Evolutionary conservation across 2,797 vertebrate genomes (phyloP).

Genomic region (Danio tinwini): DNA sequence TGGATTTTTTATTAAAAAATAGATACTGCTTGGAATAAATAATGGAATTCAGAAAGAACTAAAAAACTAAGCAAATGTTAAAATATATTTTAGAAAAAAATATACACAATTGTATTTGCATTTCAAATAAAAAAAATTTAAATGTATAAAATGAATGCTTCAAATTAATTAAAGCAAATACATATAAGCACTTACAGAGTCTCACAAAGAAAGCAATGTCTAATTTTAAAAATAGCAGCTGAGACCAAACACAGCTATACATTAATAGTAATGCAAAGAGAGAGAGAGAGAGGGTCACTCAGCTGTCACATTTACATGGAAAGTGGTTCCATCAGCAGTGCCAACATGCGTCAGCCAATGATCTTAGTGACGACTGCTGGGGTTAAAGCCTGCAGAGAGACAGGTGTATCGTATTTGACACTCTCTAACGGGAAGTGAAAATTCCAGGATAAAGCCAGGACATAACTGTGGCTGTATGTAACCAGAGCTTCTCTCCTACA

Average conservation of each 20-base stretch:
- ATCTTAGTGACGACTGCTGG: conserved; percentile 56
- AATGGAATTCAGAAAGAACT: too few species aligned
- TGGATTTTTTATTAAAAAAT: too few species aligned
- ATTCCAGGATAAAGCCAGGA: conserved; percentile 62
- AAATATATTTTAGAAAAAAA: too few species aligned
- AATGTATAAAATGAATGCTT: neutral
- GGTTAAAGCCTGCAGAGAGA: conserved; percentile 58
- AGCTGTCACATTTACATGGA: conserved; percentile 60
- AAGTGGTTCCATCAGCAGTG: conserved; percentile 63
- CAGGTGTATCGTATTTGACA: conserved; percentile 69
- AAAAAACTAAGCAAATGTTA: too few species aligned
- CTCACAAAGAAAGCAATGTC: neutral
- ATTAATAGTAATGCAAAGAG: conserved; percentile 7
- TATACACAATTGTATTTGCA: too few species aligned
- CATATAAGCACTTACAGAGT: neutral
- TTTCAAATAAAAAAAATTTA: neutral
- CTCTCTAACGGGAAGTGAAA: conserved; percentile 65
- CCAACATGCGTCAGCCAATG: conserved; percentile 62
- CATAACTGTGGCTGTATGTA: conserved; percentile 57
- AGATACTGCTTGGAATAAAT: too few species aligned
- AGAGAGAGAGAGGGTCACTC: conserved; percentile 40
- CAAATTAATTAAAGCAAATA: neutral
- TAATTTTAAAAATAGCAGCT: neutral
- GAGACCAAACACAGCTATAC: neutral
- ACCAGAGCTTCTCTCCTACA: conserved; percentile 51